Conservation (phyloP, 2,797 vertebrate genomes). For the Kryptopterus vitreolus region DNA sequence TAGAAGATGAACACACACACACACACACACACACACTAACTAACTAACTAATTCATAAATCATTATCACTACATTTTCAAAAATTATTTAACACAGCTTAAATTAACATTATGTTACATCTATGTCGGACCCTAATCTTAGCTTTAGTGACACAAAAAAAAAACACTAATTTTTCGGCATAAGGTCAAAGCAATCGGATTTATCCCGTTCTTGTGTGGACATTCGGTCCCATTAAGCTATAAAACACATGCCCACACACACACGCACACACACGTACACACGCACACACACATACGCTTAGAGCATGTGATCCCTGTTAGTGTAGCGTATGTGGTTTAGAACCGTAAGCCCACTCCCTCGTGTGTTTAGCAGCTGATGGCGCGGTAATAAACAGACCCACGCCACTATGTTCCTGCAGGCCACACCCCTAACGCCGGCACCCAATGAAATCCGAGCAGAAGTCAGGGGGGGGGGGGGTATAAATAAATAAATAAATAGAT, state of each 20-base stretch:
- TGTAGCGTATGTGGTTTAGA: constrained; percentile 12
- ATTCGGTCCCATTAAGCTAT: constrained; percentile 13
- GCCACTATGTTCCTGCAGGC: constrained; percentile 17
- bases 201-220: not conserved
- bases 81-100: constrained; percentile 8
- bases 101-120: not conserved
- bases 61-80: no score
- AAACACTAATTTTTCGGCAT: no score
- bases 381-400: constrained; percentile 37
- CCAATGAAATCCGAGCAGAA: constrained; percentile 36
- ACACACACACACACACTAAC: not conserved
- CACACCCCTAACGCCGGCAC: constrained; percentile 19
- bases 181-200: constrained; percentile 3
- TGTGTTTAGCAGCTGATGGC: constrained; percentile 46
- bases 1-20: not conserved
- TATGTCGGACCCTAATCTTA: not conserved
- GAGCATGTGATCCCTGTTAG: constrained; percentile 38
- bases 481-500: no score
- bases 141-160: not conserved
- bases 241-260: constrained; percentile 35
- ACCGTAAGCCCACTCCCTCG: constrained; percentile 23
- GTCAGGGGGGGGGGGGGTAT: no score
- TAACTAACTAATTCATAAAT: no score
- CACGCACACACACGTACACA: constrained; percentile 30
- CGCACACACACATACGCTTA: constrained; percentile 51